Conservation (phyloP, 1,140 invertebrate species). For the Calycopis cecrops region DNA sequence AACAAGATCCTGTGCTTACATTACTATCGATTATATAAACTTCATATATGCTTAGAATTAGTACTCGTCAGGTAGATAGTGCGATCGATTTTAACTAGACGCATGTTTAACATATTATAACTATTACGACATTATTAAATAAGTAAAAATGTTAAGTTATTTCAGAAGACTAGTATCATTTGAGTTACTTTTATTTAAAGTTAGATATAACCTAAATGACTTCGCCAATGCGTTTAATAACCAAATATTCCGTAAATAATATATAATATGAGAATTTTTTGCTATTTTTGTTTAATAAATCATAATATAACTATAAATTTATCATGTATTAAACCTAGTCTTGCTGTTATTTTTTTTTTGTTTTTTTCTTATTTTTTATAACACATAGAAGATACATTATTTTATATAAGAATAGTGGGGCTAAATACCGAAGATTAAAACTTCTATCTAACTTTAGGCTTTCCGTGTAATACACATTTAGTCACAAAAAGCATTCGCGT, state of each 20-base stretch:
- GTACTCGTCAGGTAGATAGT: not conserved
- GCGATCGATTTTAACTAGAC: slow-evolving; percentile 2
- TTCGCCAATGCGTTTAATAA: too few species aligned
- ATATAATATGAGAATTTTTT: too few species aligned
- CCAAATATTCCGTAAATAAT: too few species aligned
- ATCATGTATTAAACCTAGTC: slow-evolving; percentile 8
- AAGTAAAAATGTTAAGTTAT: too few species aligned
- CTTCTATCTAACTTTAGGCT: slow-evolving; percentile 4
- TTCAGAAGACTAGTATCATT: too few species aligned
- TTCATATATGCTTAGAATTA: too few species aligned
- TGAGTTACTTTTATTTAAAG: too few species aligned
- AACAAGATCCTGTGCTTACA: too few species aligned
- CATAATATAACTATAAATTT: not conserved
- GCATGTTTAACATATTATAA: not conserved
- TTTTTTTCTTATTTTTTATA: not conserved
- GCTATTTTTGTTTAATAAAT: too few species aligned
- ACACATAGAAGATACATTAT: not conserved
- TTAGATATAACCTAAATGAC: too few species aligned
- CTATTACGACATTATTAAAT: not conserved
- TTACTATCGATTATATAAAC: too few species aligned
- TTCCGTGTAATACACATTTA: not conserved
- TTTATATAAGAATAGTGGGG: not conserved
- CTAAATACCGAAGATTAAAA: not conserved
- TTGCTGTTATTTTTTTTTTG: not conserved
- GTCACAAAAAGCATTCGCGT: slow-evolving; percentile 2